A percentile compares a stretch with the other conserved stretches of the same genome.
phyloP scores from a whole-genome alignment of 2,888 invertebrate species.

The Teleiodes luculella region DNA sequence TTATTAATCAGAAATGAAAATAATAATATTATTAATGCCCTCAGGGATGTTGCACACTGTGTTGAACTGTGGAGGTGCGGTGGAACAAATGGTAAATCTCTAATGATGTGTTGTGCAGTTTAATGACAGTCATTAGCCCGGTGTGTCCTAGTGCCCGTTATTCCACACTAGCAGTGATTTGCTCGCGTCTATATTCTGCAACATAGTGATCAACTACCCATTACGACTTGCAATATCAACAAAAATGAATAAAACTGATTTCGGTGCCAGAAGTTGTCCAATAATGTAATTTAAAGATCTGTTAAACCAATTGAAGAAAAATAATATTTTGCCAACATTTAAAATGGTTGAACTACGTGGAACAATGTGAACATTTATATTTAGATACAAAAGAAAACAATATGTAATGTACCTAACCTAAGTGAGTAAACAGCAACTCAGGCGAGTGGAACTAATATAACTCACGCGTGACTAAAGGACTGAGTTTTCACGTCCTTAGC shows the following conservation, averaged over 20 bases:
- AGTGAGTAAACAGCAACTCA: slow-evolving; percentile 1
- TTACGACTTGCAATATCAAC: neutral
- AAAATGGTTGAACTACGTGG: no score
- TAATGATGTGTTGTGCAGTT: slow-evolving; percentile 1
- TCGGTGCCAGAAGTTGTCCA: no score
- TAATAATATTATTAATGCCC: no score
- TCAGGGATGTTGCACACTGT: no score
- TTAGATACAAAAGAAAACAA: neutral
- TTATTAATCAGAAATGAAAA: no score
- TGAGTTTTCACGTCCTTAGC: slow-evolving; percentile 7
- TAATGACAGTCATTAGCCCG: slow-evolving; percentile 31
- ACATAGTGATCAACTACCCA: slow-evolving; percentile 6
- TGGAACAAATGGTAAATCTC: slow-evolving; percentile 13
- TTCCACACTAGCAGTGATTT: slow-evolving; percentile 19
- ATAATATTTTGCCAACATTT: no score
- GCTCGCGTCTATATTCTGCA: slow-evolving; percentile 17
- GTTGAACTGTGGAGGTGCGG: neutral
- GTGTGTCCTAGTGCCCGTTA: slow-evolving; percentile 18
- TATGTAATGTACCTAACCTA: neutral
- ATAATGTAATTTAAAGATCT: no score
- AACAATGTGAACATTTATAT: neutral
- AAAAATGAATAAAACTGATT: no score
- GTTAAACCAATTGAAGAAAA: no score
- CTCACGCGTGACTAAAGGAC: slow-evolving; percentile 12
- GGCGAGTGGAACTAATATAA: neutral